Base-by-base conservation (phyloP, 1,140 invertebrate genomes). In the Drosophila lini region DNA sequence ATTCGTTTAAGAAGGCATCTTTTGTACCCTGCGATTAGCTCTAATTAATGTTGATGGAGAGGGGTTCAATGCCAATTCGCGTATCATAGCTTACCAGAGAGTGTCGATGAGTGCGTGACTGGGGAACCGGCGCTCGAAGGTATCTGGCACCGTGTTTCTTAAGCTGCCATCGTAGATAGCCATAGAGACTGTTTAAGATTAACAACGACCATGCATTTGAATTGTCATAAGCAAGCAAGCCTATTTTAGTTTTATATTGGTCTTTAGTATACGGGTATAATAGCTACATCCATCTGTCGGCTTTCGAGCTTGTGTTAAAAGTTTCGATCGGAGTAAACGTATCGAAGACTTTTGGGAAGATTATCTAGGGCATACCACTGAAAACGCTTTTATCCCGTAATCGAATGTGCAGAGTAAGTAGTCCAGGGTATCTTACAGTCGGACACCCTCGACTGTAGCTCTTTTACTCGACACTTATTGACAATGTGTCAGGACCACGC, bases 41-140 rank as follows among this genome's bases (percentile, higher is more conserved):
- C 68, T 76, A 86, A 81, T 86, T 79, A 71, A 81, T 81, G 73
- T 67, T 40, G 10, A 44, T 74, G n/a, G 50, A 55, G 57, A 47
- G 65, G 57, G n/a, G 9, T 16, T 31, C 28, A 7, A 11, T 50
- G 47, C 8, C 41, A 32, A 11, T 9, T 32, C 50, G 44, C 41
- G 45, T 25, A 31, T 71, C 47, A 45, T 31, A 31, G 36, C 16
- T 28, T 60, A 50, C 13, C 10, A 15, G 6, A 19, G 22, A 16
- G 40, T 7, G 40, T 41, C n/a, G 15, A 8, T 36, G 34, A 36
- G 9, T 36, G 9, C 34, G 34, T 19, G 16, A n/a, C 15, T 41
- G 40, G 7, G n/a, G 15, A 15, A 5, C 16, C 3, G 16, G 41
- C 55, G 15, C 50, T 59, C 31, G 34, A 52, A 40, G 45, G 40